Evolutionary conservation across 2,888 invertebrate genomes (phyloP).

Genomic region (Hirtodrosophila histrioides): DNA sequence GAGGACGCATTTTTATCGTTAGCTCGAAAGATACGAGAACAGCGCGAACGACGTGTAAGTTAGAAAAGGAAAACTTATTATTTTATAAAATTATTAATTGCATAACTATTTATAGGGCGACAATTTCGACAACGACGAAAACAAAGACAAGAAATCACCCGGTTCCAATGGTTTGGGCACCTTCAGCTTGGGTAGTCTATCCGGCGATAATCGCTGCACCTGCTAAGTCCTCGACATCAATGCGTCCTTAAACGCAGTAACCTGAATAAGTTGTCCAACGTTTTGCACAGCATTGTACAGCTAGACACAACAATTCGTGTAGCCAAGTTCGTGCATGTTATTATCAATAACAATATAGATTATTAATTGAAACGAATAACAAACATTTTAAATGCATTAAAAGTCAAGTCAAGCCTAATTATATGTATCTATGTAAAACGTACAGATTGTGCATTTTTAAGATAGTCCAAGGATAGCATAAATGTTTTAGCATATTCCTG

Average conservation of each 20-base stretch:
- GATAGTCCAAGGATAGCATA: constrained; percentile 76
- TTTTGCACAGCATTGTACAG: constrained; percentile 33
- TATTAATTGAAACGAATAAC: constrained; percentile 9
- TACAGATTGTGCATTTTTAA: constrained; percentile 79
- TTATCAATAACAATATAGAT: constrained; percentile 26
- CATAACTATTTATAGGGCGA: constrained; percentile 80
- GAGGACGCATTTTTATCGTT: constrained; percentile 92
- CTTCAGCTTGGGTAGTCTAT: constrained; percentile 83
- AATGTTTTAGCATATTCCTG: constrained; percentile 73
- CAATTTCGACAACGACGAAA: constrained; percentile 84
- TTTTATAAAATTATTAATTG: background rate
- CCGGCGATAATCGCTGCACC: constrained; percentile 84
- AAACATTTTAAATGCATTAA: constrained; percentile 55
- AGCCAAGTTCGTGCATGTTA: constrained; percentile 40
- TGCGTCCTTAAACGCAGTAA: constrained; percentile 22
- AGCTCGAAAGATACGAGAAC: constrained; percentile 93
- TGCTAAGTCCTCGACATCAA: constrained; percentile 74
- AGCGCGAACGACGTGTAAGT: constrained; percentile 89
- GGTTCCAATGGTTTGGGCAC: constrained; percentile 84
- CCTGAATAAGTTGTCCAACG: constrained; percentile 62
- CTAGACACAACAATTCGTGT: constrained; percentile 34
- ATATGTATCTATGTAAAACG: constrained; percentile 33
- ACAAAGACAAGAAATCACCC: constrained; percentile 84
- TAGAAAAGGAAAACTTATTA: background rate
- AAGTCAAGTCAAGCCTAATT: constrained; percentile 27